Percentiles rank a stretch among this genome's conserved stretches.
These are phyloP conservation scores for Grammomys surdaster DNA, from an alignment of 2,113 vertebrate genomes.

Conservation along the genomic window DNA sequence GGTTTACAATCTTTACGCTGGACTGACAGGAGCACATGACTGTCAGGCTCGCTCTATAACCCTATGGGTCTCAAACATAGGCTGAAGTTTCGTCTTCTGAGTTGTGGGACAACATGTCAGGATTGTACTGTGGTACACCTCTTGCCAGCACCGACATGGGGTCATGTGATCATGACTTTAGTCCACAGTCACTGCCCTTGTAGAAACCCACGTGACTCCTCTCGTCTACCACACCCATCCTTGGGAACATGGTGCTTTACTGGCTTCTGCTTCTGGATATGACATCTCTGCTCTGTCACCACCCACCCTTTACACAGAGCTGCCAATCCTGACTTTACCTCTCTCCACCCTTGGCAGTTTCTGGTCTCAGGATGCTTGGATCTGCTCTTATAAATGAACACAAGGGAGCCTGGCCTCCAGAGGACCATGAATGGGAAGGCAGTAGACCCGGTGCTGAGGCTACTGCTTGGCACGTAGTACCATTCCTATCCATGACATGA, in stretches of 20 bases:
- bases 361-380: not conserved
- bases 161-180: not conserved
- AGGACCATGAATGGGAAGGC: fast-evolving
- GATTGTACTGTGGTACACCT: not conserved
- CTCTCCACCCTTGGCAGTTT: not conserved
- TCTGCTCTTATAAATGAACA: not conserved
- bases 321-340: not conserved
- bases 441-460: fast-evolving
- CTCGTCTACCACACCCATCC: fast-evolving
- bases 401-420: fast-evolving
- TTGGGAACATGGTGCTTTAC: fast-evolving
- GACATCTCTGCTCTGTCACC: not conserved
- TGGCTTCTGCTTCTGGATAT: not conserved
- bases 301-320: fast-evolving
- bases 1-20: fast-evolving
- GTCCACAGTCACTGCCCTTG: not conserved
- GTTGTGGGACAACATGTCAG: fast-evolving
- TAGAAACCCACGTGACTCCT: fast-evolving
- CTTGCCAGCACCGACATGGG: not conserved
- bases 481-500: fast-evolving
- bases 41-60: not conserved
- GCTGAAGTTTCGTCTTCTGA: not conserved
- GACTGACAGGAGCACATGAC: not conserved
- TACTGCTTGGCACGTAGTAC: fast-evolving
- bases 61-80: not conserved